Evolutionary conservation across 2,888 invertebrate species (phyloP), one percentile per base, ranked within the genome.

Genomic region (Archips crataeganus): DNA sequence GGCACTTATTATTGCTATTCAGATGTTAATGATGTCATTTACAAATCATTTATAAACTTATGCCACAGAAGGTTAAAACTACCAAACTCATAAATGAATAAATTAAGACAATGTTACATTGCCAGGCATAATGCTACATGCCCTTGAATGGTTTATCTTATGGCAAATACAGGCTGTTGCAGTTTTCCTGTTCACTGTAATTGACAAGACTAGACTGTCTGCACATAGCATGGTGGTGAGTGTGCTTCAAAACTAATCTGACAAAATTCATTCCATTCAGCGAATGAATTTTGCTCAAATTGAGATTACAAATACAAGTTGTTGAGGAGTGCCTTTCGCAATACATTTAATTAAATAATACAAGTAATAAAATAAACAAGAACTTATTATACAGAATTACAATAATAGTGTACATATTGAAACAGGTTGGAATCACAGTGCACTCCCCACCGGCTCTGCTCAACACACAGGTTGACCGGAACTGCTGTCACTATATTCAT

Each of bases 181-280:
- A 49, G 67, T 59, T 90, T 89, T 89, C 89, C 89, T 89, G 86
- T 87, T 87, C 79, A 82, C 79, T 83, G 78, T 86, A 86, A 86
- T 87, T 85, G 86, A 84, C 86, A 83, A 81, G 80, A 74, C 74
- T 74, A 79, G 78, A 83, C 89, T 89, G 89, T 86, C 90, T 90
- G 89, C 81, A 89, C 89, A 84, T 87, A 90, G 90, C 86, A 86
- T 84, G 81, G 83, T 86, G 81, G 79, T 79, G 76, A 79, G 79
- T 81, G 79, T 79, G 80, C 81, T 81, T 81, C 80, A 83, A 57
- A 80, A 82, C 82, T 83, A 83, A 84, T 84, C 83, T 77, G 74
- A 69, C 72, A 77, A 70, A 75, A 74, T 75, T 65, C 72, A 69
- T 72, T 74, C 34, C 13, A 15, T 54, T 71, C 60, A 59, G 67